Conservation (phyloP, 2,888 invertebrate genomes). For the Stictocephala bisonia region DNA sequence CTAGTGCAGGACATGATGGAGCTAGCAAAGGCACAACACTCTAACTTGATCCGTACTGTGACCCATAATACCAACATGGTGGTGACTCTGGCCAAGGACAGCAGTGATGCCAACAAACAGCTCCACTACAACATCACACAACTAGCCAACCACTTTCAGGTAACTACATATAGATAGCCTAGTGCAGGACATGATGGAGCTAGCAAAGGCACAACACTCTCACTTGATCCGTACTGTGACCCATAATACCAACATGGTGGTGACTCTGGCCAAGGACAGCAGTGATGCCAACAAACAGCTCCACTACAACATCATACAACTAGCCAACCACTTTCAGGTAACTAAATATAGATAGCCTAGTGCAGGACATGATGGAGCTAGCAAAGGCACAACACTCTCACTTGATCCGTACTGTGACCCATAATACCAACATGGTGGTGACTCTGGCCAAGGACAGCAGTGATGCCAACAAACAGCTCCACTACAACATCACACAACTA, state of each 20-base stretch:
- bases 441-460: too few species aligned
- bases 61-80: slow-evolving; percentile 55
- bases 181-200: not conserved
- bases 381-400: not conserved
- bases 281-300: not conserved
- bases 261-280: not conserved
- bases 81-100: slow-evolving; percentile 62
- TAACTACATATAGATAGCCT: slow-evolving; percentile 31
- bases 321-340: not conserved
- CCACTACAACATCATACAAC: not conserved
- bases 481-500: too few species aligned
- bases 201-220: not conserved
- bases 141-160: slow-evolving; percentile 54
- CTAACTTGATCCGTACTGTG: slow-evolving; percentile 61
- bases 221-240: not conserved
- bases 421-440: too few species aligned
- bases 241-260: not conserved
- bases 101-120: slow-evolving; percentile 59
- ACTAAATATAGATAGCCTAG: not conserved
- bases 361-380: not conserved
- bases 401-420: not conserved
- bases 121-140: slow-evolving; percentile 57
- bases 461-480: too few species aligned
- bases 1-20: slow-evolving; percentile 70
- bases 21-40: slow-evolving; percentile 65